Evolutionary conservation across 2,888 invertebrate genomes (phyloP).

Genomic region (Drosophila leonis): DNA sequence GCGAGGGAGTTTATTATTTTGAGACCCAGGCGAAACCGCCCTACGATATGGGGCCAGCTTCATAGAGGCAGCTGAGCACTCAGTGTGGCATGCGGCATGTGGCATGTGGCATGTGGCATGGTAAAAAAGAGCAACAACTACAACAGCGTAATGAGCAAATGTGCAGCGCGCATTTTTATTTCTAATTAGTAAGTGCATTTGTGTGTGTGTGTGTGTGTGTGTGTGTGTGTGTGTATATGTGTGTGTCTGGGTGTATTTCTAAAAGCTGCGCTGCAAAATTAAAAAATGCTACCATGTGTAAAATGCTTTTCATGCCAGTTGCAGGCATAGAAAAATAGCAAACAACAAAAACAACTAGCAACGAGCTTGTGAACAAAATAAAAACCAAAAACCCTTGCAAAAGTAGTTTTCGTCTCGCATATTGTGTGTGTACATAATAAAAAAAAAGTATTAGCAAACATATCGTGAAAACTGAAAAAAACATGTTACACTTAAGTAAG

Average conservation of each 20-base stretch:
- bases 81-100: constrained; percentile 7
- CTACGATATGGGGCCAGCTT: constrained; percentile 41
- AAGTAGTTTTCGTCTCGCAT: constrained; percentile 44
- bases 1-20: constrained; percentile 80
- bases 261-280: constrained; percentile 78
- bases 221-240: constrained; percentile 15
- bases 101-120: constrained; percentile 11
- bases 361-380: constrained; percentile 25
- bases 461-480: constrained; percentile 12
- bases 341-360: constrained; percentile 15
- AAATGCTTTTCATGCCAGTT: constrained; percentile 78
- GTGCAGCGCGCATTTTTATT: constrained; percentile 78
- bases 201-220: constrained; percentile 37
- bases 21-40: constrained; percentile 73
- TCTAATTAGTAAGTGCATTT: constrained; percentile 77
- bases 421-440: constrained; percentile 17
- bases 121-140: constrained; percentile 19
- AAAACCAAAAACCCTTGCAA: constrained; percentile 20
- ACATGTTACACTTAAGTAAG: constrained; percentile 6
- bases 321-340: constrained; percentile 32
- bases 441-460: constrained; percentile 20
- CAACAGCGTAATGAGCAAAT: constrained; percentile 67
- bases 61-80: constrained; percentile 10
- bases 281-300: constrained; percentile 82
- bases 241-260: constrained; percentile 38